Base-by-base conservation (phyloP, 2,888 invertebrate species). In the Drosophila imparisetae region DNA sequence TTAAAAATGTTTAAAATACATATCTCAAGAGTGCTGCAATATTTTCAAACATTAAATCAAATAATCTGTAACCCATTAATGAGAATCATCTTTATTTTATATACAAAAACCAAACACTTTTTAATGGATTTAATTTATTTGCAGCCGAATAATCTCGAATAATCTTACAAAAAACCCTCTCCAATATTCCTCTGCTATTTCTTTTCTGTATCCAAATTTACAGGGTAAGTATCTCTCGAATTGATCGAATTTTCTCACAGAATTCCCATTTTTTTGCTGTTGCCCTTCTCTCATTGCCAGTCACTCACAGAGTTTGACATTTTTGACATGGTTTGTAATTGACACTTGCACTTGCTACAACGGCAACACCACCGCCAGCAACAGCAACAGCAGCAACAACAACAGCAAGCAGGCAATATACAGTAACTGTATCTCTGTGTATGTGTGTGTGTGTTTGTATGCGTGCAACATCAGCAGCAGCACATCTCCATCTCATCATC, bases 301-400 rank as follows among this genome's bases (percentile, higher is more conserved):
- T 90, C 83, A 89, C 86, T 83, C 87, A 79, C 78, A 69, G 81
- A 81, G 83, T 86, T 89, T 92, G 90, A 91, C 91, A 91, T 83
- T 91, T 91, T 91, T 92, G 89, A 91, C 91, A 92, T 86, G 83
- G 81, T 85, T 83, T 91, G 91, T 90, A 90, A 91, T 88, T 91
- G 91, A 92, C 92, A 91, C 89, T 81, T 85, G 83, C 91, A 87
- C 90, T 89, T 86, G 89, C 74, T 72, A 69, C 77, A 85, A 49
- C 70, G 64, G 24, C 60, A 64, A 18, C 73, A 68, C 34, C 78
- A 66, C 11, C 72, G 30, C n/a, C 59, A 49, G 11, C 57, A 42
- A 18, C 27, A 62, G 13, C 38, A 66, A 5, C 57, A 55, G 0
- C 55, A 52, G 6, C 48, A 40, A 7, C 30, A 48, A 7, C 58